Conservation (phyloP, 2,113 vertebrate species). For the Jacana jacana region DNA sequence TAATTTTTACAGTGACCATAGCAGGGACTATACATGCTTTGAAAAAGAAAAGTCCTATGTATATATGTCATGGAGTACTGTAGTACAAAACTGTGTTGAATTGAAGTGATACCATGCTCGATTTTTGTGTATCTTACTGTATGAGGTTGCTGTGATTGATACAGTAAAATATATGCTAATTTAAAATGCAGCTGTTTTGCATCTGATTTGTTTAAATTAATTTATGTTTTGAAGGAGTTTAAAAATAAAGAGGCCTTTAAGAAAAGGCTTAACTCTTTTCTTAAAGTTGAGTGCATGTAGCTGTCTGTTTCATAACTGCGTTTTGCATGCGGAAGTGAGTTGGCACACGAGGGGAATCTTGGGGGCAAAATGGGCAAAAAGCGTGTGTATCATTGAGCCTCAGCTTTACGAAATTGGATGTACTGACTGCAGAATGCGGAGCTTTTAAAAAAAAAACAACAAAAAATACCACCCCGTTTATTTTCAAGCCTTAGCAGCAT, state of each 20-base stretch:
- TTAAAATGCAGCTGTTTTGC: constrained; percentile 76
- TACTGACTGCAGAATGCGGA: background rate
- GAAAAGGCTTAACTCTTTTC: constrained; percentile 62
- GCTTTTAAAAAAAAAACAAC: background rate
- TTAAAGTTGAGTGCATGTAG: constrained; percentile 34
- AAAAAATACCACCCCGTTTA: fast-evolving
- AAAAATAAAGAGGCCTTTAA: constrained; percentile 69
- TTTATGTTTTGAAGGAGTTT: constrained; percentile 56
- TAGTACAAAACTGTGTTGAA: constrained; percentile 66
- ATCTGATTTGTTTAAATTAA: constrained; percentile 75
- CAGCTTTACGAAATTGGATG: background rate
- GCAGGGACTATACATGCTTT: constrained; percentile 31
- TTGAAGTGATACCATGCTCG: constrained; percentile 61
- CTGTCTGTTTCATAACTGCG: background rate
- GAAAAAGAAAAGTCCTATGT: constrained; percentile 47
- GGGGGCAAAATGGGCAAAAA: background rate
- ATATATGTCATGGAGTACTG: constrained; percentile 55
- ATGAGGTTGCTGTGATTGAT: constrained; percentile 74
- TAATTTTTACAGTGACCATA: constrained; percentile 58
- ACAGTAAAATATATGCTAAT: constrained; percentile 76
- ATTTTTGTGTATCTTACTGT: constrained; percentile 76
- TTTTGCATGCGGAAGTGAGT: background rate
- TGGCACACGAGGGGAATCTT: background rate
- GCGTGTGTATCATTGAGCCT: background rate
- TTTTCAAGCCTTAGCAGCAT: background rate